Evolutionary conservation across 2,888 invertebrate species (phyloP), one percentile per base, ranked within the genome.

Genomic region (Drosophila koepferae): DNA sequence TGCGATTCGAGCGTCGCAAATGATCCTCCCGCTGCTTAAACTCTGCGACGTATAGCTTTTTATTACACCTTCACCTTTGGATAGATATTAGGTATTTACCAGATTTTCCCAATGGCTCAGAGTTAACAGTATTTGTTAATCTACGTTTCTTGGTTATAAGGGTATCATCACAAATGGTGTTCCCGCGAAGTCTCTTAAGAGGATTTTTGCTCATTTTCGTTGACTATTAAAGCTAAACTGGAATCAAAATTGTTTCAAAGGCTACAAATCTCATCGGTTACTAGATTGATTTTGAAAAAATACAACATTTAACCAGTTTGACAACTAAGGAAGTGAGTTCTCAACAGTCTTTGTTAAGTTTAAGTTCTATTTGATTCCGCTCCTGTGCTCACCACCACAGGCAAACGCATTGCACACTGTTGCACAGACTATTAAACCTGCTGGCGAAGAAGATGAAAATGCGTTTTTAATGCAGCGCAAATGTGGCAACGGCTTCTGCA

Each of bases 381-480:
- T 48, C 74, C 78, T 74, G 74, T 31, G 23, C 53, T 31, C 34
- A 53, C 28, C 36, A 31, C n/a, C 43, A 53, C 41, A 65, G 18
- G 48, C 59, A 62, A 40, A 38, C 41, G 43, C 60, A 34, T 44
- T 12, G 36, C 72, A 77, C 81, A 80, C 83, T 88, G 88, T 88
- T 86, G 88, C 86, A 83, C 63, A 74, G 72, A 60, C 88, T 83
- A 86, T 88, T 83, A 83, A 86, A 63, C 80, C 68, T 72, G 72
- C 73, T 58, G 69, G 59, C 63, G 54, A 59, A 43, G 61, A 43
- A 58, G 70, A 80, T 83, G 73, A 74, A 81, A 88, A 86, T 88
- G 86, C 74, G 74, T 83, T 85, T 86, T 88, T 86, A 85, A 85
- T 88, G 88, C 83, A 86, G 74, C 81, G 82, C 73, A 82, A 85